Percentiles rank a stretch among this genome's conserved stretches.
These are phyloP conservation scores for Aelia acuminata DNA, from an alignment of 2,888 invertebrate genomes.

Conservation along the genomic window DNA sequence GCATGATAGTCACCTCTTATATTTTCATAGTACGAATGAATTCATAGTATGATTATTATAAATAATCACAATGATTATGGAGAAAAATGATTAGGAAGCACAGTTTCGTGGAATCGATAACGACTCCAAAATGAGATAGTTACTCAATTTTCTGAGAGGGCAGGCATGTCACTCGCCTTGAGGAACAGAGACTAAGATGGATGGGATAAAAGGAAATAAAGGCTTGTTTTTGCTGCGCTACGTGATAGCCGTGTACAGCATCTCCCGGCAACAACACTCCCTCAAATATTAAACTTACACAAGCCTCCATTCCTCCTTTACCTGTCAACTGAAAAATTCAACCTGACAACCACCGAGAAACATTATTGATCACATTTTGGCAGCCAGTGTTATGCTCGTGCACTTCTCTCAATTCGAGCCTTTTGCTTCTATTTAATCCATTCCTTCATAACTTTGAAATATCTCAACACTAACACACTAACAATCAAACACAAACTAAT, in stretches of 20 bases:
- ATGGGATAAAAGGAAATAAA: conserved; percentile 27
- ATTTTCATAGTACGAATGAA: too few species aligned
- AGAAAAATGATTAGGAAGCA: not conserved
- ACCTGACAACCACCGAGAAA: not conserved
- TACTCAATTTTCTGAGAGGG: not conserved
- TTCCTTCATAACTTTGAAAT: too few species aligned
- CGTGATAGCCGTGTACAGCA: not conserved
- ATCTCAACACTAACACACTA: too few species aligned
- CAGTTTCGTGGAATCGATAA: not conserved
- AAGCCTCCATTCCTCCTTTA: not conserved
- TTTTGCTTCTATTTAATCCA: not conserved
- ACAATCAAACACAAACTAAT: too few species aligned
- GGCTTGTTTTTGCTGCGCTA: not conserved
- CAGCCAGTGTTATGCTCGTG: not conserved
- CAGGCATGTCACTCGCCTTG: not conserved
- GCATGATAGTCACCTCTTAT: too few species aligned
- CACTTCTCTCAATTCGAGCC: not conserved
- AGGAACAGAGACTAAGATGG: not conserved
- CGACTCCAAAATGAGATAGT: not conserved
- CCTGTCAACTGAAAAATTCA: conserved; percentile 33
- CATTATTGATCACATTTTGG: not conserved
- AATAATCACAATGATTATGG: too few species aligned
- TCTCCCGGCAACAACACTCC: not conserved
- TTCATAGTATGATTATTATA: too few species aligned
- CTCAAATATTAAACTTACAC: not conserved